phyloP scores from a whole-genome alignment of 2,113 vertebrate genomes.

The Epinephelus lanceolatus region DNA sequence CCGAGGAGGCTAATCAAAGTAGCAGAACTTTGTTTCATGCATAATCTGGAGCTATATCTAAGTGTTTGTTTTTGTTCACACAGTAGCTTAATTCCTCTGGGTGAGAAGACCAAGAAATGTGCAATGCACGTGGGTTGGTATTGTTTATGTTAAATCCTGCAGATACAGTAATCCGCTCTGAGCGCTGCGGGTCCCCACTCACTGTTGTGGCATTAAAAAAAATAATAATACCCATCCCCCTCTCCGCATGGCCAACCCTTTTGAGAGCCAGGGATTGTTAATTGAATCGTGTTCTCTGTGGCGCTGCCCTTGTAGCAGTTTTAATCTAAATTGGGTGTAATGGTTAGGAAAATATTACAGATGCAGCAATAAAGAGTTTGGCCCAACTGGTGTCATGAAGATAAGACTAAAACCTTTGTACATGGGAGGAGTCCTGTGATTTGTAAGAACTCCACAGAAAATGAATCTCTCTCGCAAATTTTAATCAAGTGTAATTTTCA shows the following conservation, averaged over 20 bases:
- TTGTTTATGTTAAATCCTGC: conserved; percentile 59
- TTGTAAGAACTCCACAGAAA: conserved; percentile 7
- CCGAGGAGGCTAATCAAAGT: conserved; percentile 16
- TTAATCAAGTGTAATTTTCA: conserved; percentile 10
- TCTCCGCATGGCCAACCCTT: conserved; percentile 41
- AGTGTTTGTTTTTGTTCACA: conserved; percentile 41
- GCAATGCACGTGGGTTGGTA: conserved; percentile 41
- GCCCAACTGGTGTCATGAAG: conserved; percentile 24
- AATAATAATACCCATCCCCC: conserved; percentile 9
- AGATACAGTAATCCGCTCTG: conserved; percentile 45
- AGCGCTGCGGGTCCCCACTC: conserved; percentile 30
- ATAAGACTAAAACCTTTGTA: conserved; percentile 24
- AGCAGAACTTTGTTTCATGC: conserved; percentile 2
- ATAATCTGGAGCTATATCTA: conserved; percentile 21
- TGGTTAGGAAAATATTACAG: conserved; percentile 45
- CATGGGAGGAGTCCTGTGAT: conserved; percentile 18
- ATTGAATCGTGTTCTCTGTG: conserved; percentile 53
- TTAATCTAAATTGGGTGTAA: conserved; percentile 47
- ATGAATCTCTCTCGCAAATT: neutral
- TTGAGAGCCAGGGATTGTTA: conserved; percentile 54
- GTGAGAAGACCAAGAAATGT: conserved; percentile 41
- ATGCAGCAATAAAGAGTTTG: conserved; percentile 34
- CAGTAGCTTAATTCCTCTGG: conserved; percentile 37
- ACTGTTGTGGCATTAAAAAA: conserved; percentile 16
- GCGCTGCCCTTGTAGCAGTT: conserved; percentile 17